A percentile compares a stretch with the other conserved stretches of the same genome.
Evolutionary conservation across 2,888 invertebrate species (phyloP).

Genomic region (Oligia strigilis): DNA sequence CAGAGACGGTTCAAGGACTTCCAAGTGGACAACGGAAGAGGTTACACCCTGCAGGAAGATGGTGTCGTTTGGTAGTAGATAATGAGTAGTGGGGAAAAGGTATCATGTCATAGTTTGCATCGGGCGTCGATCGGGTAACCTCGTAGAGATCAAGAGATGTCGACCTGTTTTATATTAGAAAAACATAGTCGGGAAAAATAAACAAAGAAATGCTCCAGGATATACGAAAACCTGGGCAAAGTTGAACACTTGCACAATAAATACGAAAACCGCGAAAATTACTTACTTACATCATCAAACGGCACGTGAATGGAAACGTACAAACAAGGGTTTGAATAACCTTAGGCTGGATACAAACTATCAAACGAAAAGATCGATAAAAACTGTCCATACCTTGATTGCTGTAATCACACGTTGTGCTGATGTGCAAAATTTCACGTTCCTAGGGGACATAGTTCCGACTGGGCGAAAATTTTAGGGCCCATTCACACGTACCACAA

Average conservation of each 20-base stretch:
- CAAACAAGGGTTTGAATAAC: conserved; percentile 6
- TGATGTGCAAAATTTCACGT: not conserved
- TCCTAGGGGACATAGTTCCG: not conserved
- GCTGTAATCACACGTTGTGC: not conserved
- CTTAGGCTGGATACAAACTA: conserved; percentile 41
- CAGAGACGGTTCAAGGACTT: too few relatives aligned
- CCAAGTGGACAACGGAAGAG: too few relatives aligned
- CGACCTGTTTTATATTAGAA: not conserved
- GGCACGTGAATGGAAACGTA: conserved; percentile 52
- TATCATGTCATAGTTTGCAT: not conserved
- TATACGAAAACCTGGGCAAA: not conserved
- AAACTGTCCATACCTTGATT: not conserved
- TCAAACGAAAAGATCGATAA: not conserved
- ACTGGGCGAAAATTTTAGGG: not conserved
- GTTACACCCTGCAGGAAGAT: too few relatives aligned
- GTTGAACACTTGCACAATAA: conserved; percentile 9
- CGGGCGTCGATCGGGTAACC: not conserved
- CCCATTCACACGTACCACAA: too few relatives aligned
- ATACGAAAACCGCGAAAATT: conserved; percentile 34
- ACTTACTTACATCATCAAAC: conserved; percentile 63
- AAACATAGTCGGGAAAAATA: not conserved
- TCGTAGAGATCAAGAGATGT: not conserved
- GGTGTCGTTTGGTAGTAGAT: not conserved
- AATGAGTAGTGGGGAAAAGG: not conserved
- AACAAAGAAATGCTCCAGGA: conserved; percentile 17